Percentiles rank a stretch among this genome's conserved stretches.
Conservation (phyloP, 2,113 vertebrate genomes). For the Lates calcarifer region DNA sequence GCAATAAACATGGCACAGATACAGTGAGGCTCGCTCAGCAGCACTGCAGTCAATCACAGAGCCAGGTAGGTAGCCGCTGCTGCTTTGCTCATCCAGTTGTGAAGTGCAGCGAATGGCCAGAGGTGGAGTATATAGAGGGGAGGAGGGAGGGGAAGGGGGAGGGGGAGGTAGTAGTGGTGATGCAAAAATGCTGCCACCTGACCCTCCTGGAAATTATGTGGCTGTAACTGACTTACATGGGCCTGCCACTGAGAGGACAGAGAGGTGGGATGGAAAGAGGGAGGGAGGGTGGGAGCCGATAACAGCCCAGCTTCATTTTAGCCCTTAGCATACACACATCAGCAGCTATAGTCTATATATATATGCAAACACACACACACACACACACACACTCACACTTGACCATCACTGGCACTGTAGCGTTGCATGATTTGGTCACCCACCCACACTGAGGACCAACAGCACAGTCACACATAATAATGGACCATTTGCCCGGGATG, state of each 20-base stretch:
- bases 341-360: not conserved
- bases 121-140: slow-evolving; percentile 39
- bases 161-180: not conserved
- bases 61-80: slow-evolving; percentile 68
- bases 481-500: slow-evolving; percentile 56
- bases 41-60: slow-evolving; percentile 74
- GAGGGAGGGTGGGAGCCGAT: slow-evolving; percentile 34
- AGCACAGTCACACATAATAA: slow-evolving; percentile 58
- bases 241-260: slow-evolving; percentile 49
- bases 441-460: slow-evolving; percentile 46
- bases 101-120: slow-evolving; percentile 65
- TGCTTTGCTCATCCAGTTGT: slow-evolving; percentile 68
- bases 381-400: slow-evolving; percentile 37
- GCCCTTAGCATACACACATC: slow-evolving; percentile 9
- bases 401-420: slow-evolving; percentile 26
- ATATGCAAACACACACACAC: not conserved
- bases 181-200: slow-evolving; percentile 46
- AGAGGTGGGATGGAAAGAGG: slow-evolving; percentile 51
- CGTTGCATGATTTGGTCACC: slow-evolving; percentile 44
- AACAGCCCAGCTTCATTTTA: slow-evolving; percentile 60
- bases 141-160: not conserved
- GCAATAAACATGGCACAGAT: slow-evolving; percentile 76
- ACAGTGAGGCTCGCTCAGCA: slow-evolving; percentile 67
- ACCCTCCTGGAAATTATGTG: slow-evolving; percentile 55
- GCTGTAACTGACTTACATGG: slow-evolving; percentile 53